Base-by-base conservation (phyloP, 1,140 invertebrate genomes). In the Bombyx mandarina region DNA sequence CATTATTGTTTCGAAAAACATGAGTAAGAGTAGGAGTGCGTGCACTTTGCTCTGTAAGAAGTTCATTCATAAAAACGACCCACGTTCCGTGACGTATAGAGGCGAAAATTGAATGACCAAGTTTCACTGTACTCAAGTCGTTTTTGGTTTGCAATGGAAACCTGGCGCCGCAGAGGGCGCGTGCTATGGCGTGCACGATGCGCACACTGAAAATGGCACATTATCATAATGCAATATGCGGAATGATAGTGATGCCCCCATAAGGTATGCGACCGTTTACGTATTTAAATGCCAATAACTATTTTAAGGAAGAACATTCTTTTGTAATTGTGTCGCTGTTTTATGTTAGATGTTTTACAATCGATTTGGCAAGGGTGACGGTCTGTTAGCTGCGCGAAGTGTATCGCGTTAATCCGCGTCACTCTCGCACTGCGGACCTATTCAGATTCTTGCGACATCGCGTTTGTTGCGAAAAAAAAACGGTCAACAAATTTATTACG, bases 141-240 rank as follows among this genome's bases (percentile, higher is more conserved):
- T 56, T 56, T 12, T 56, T 42, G 42, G 35, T 9, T 42, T 56
- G 8, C n/a, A 8, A 49, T 49, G 43, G 44, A 48, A 47, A 58
- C 43, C 61, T 35, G 72, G 74, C 77, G 79, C 71, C 71, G 73
- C 62, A 56, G 68, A 71, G 61, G 69, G 67, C 69, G 73, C 73
- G 69, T 71, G 69, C 66, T 65, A 62, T 54, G 58, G 61, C 61
- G 61, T 56, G 61, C 71, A 74, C 69, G 70, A 75, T 74, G 70
- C 67, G 69, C 71, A 69, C 66, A 71, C 71, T 73, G 67, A 72
- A 79, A 81, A 83, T 83, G 73, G 75, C 73, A 72, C 68, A 83
- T 83, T 83, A 83, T 78, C 72, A 78, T 81, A 78, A 83, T 79
- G 73, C 69, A 75, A 69, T 66, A 74, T 66, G 67, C 58, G 75